These are phyloP conservation scores for Brachionus rubens DNA, from an alignment of 1,140 invertebrate genomes.

Conservation along the genomic window DNA sequence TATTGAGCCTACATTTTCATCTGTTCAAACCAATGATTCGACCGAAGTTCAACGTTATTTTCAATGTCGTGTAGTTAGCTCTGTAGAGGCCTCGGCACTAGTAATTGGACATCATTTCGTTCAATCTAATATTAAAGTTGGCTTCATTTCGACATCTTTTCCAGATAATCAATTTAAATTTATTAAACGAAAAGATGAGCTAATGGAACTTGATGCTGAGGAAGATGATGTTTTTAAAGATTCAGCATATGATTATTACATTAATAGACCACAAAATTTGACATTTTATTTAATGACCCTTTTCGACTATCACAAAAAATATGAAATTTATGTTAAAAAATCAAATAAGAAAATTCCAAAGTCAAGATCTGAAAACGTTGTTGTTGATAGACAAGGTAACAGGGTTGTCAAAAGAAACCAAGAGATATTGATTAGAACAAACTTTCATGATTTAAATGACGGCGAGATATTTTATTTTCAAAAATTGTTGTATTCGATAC, in stretches of 20 bases:
- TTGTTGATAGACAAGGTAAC: neutral
- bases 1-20: slow-evolving; percentile 1
- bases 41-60: neutral
- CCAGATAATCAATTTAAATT: neutral
- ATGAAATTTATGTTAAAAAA: neutral
- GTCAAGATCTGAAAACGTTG: too few species aligned
- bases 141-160: neutral
- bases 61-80: neutral
- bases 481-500: too few species aligned
- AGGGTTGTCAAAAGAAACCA: neutral
- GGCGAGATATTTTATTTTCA: too few species aligned
- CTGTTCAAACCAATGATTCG: too few species aligned
- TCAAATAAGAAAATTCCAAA: neutral
- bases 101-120: neutral
- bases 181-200: neutral
- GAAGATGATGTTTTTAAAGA: slow-evolving; percentile 1
- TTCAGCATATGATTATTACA: slow-evolving; percentile 3
- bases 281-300: neutral
- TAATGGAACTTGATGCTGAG: neutral
- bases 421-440: neutral
- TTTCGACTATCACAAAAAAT: neutral
- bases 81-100: too few species aligned
- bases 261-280: neutral
- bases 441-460: too few species aligned
- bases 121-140: neutral